Base-by-base conservation (phyloP, 2,888 invertebrate genomes). In the Habrosyne pyritoides region DNA sequence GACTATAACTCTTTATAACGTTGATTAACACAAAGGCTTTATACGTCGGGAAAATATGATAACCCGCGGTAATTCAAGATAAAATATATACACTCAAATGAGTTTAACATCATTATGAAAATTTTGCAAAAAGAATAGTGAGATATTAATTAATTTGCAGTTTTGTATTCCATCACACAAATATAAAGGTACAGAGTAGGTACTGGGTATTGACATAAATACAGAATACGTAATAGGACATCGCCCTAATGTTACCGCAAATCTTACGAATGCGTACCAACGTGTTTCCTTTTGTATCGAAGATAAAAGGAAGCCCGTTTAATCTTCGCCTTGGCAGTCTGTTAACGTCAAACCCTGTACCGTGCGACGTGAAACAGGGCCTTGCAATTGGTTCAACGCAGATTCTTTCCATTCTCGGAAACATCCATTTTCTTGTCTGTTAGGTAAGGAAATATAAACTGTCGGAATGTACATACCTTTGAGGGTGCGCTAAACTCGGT, bases 321-420 rank as follows among this genome's bases (percentile, higher is more conserved):
- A 79, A 79, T 79, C 75, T 77, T 70, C 63, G 67, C 63, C 64
- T 56, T 53, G 60, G 66, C 69, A 73, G 73, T 70, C 68, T 69
- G 75, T 73, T 71, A 68, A 64, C 62, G 68, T 72, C 72, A 72
- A 68, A 71, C 67, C 62, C 59, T 21, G 30, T 21, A 21, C 47
- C 26, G 48, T 24, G 21, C 56, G 55, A 57, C 56, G 60, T 55
- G 52, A 57, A 62, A 62, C 66, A 63, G 61, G 24, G 48, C 48
- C 60, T 58, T 66, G 66, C 68, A 73, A 73, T 77, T 77, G 74
- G 66, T 77, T 70, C 67, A 63, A 61, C 53, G 62, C 57, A 59
- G 60, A 61, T 67, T 65, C 63, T 64, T 63, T 62, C 64, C 60
- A 61, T 57, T 59, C 66, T 59, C 59, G 66, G 61, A 65, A 57